Conservation (phyloP, 1,140 invertebrate species). For the Drosophila tropicalis region DNA sequence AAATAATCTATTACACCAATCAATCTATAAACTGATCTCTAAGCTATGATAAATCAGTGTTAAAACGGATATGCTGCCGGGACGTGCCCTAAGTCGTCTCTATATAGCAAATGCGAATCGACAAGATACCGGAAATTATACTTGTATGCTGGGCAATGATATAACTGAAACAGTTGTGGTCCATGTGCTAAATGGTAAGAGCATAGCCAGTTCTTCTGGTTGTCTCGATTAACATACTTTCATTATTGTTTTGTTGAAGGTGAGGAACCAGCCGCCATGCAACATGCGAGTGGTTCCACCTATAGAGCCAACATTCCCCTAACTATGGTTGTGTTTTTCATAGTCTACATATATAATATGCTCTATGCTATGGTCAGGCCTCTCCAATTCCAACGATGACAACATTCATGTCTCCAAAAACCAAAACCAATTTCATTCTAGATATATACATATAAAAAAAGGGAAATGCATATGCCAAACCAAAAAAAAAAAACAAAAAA, state of each 20-base stretch:
- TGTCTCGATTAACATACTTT: background rate
- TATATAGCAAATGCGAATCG: constrained; percentile 93
- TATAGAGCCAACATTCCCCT: constrained; percentile 42
- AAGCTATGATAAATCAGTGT: constrained; percentile 85
- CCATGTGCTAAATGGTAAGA: constrained; percentile 92
- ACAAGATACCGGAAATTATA: constrained; percentile 94
- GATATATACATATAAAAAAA: constrained; percentile 11
- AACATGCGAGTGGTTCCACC: constrained; percentile 73
- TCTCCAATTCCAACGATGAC: constrained; percentile 62
- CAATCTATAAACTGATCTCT: background rate
- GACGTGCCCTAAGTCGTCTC: constrained; percentile 90
- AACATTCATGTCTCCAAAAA: constrained; percentile 35
- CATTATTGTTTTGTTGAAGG: constrained; percentile 39
- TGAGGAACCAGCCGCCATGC: constrained; percentile 82
- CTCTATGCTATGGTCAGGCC: constrained; percentile 30
- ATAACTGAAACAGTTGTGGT: constrained; percentile 90
- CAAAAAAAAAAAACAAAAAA: background rate
- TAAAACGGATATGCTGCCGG: constrained; percentile 90
- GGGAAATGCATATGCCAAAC: constrained; percentile 66
- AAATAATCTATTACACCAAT: constrained; percentile 11
- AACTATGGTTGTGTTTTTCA: constrained; percentile 78
- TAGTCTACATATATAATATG: constrained; percentile 47
- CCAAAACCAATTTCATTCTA: constrained; percentile 30
- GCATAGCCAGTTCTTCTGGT: background rate
- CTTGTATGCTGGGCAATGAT: constrained; percentile 90